These are phyloP conservation scores for Capitulum mitella DNA, from an alignment of 2,888 invertebrate genomes.

Conservation along the genomic window DNA sequence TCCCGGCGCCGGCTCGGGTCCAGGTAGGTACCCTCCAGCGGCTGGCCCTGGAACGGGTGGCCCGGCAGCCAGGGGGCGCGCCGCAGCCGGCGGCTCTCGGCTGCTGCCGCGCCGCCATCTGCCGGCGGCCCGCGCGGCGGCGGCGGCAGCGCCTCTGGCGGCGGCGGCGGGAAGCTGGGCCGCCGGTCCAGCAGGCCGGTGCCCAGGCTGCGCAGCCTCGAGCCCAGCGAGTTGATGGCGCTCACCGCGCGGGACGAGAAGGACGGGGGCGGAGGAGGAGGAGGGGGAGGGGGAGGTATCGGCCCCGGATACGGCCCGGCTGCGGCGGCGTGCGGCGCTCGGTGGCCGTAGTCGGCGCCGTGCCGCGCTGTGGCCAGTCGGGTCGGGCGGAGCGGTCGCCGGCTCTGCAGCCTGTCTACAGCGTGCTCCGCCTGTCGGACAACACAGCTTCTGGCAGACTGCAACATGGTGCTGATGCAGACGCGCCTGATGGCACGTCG, in stretches of 20 bases:
- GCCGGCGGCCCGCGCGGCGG: neutral
- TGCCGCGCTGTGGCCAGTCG: neutral
- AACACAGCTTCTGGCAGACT: no score
- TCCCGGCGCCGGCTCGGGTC: neutral
- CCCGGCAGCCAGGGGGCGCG: neutral
- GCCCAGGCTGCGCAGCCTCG: neutral
- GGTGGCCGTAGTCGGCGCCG: no score
- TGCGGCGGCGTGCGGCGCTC: neutral
- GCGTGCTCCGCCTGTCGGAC: neutral
- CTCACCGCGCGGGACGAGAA: neutral
- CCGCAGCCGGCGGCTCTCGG: neutral
- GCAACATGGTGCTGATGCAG: no score
- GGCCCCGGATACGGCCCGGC: neutral
- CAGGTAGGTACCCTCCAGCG: neutral
- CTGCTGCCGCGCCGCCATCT: neutral
- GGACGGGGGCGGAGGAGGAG: neutral
- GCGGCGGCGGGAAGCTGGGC: neutral
- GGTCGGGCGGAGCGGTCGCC: neutral
- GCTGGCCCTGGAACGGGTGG: constrained; percentile 16
- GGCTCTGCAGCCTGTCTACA: neutral
- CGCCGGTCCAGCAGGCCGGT: neutral
- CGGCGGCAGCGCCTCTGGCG: neutral
- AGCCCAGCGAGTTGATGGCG: neutral
- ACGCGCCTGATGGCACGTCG: no score
- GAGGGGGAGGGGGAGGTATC: neutral